Conservation (phyloP, 2,113 vertebrate genomes). For the Scopus umbretta region DNA sequence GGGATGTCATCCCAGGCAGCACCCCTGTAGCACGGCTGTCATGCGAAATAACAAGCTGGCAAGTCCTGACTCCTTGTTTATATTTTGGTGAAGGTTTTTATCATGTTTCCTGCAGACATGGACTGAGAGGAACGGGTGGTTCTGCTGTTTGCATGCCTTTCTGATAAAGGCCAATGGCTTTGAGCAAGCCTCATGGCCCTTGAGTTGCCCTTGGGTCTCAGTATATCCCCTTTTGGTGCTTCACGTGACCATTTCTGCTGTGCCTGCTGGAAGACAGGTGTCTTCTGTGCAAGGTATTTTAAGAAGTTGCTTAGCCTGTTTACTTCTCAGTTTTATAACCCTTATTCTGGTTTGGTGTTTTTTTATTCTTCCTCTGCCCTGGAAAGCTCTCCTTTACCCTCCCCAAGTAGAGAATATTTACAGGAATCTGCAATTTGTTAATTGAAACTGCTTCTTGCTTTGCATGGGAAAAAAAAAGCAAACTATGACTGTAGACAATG, state of each 20-base stretch:
- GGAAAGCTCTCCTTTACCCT: not conserved
- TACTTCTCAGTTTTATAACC: not conserved
- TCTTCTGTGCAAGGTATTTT: not conserved
- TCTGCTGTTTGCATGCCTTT: not conserved
- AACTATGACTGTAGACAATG: not conserved
- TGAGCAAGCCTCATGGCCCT: not conserved
- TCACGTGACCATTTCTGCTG: not conserved
- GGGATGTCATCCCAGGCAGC: not conserved
- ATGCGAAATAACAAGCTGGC: not conserved
- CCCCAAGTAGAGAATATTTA: not conserved
- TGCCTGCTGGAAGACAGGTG: not conserved
- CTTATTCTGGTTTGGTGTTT: not conserved
- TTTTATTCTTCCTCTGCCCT: not conserved
- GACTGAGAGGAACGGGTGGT: not conserved
- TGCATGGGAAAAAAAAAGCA: not conserved
- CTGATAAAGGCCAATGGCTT: conserved; percentile 4
- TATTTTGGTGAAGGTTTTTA: conserved; percentile 39
- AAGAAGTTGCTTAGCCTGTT: not conserved
- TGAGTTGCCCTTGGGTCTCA: not conserved
- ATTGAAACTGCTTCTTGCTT: not conserved
- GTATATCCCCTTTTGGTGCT: not conserved
- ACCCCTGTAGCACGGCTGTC: not conserved
- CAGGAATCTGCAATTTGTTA: conserved; percentile 3
- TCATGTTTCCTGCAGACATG: not conserved
- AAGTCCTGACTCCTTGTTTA: not conserved